Evolutionary conservation across 2,113 vertebrate species (phyloP).

Genomic region (Corythoichthys haematopterus): DNA sequence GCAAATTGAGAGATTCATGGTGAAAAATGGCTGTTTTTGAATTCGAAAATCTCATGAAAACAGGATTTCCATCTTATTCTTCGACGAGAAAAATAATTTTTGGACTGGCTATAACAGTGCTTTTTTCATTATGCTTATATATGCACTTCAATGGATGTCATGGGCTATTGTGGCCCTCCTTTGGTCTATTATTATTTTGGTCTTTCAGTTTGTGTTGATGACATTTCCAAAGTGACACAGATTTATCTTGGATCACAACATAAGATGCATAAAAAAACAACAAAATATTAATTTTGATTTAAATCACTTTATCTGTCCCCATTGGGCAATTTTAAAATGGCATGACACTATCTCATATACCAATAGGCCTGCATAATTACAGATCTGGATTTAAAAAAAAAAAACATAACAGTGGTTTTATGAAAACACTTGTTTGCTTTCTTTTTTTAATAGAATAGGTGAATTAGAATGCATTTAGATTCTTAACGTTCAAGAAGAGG

Average conservation of each 20-base stretch:
- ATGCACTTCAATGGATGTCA: constrained; percentile 5
- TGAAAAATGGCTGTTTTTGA: background rate
- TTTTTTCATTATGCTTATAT: background rate
- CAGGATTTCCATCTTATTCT: background rate
- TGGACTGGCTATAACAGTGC: background rate
- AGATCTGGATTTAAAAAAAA: too few relatives aligned
- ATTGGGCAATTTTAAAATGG: background rate
- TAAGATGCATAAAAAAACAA: constrained; percentile 25
- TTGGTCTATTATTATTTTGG: constrained; percentile 17
- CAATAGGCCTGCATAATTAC: too few relatives aligned
- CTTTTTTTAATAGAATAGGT: background rate
- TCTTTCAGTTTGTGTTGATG: constrained; percentile 44
- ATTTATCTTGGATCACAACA: constrained; percentile 23
- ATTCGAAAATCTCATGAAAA: background rate
- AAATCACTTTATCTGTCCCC: background rate
- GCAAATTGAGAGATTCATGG: background rate
- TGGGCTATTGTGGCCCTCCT: background rate
- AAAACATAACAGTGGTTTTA: too few relatives aligned
- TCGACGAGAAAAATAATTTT: background rate
- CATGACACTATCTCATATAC: background rate
- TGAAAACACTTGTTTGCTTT: too few relatives aligned
- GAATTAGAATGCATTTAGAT: background rate
- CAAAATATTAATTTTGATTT: constrained; percentile 29
- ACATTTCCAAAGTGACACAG: constrained; percentile 20
- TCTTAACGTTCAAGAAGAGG: too few relatives aligned